These are phyloP conservation scores for Lasiurus borealis DNA, from an alignment of 2,113 vertebrate species.

Conservation along the genomic window DNA sequence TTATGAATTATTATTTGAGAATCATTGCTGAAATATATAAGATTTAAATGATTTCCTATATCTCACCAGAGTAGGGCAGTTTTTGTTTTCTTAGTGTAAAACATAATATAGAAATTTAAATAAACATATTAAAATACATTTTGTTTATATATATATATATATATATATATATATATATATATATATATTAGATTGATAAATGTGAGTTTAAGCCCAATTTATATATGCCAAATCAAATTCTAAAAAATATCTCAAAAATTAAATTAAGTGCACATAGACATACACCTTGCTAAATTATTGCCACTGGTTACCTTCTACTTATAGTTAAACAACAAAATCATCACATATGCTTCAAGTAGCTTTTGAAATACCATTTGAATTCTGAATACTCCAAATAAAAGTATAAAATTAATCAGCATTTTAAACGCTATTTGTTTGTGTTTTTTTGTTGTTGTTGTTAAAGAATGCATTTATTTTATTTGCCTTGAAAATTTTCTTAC, in stretches of 20 bases:
- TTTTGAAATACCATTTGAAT: not conserved
- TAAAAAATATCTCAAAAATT: not conserved
- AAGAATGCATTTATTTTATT: not conserved
- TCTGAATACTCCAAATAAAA: not conserved
- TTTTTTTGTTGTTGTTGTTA: not conserved
- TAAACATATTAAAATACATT: not conserved
- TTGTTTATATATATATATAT: too few species aligned
- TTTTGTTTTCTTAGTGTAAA: not conserved
- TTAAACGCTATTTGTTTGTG: not conserved
- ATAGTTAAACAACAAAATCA: not conserved
- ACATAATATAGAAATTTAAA: not conserved
- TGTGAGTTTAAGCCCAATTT: not conserved
- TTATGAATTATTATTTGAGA: not conserved
- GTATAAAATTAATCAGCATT: not conserved
- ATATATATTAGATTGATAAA: not conserved
- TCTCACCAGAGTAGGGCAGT: not conserved
- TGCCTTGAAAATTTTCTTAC: not conserved
- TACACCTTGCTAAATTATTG: not conserved
- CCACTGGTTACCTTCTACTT: not conserved
- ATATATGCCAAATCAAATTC: not conserved
- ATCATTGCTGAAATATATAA: not conserved
- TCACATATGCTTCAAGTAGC: fast-evolving
- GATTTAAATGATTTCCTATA: not conserved
- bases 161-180: not conserved
- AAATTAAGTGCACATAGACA: not conserved